These are phyloP conservation scores for Probosciger aterrimus DNA, from an alignment of 2,113 vertebrate genomes.

Conservation along the genomic window DNA sequence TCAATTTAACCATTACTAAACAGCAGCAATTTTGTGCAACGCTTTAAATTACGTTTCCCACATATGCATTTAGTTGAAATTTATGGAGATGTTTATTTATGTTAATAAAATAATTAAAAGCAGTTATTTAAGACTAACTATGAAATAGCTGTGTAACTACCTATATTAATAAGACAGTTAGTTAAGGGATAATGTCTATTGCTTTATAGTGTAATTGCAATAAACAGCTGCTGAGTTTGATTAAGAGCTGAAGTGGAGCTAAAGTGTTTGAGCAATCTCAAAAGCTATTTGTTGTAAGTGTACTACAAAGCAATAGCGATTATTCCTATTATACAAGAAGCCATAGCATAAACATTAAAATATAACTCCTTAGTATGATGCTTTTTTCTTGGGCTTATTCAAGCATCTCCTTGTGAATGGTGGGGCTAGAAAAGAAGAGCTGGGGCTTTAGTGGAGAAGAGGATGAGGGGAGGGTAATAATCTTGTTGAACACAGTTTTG, in stretches of 20 bases:
- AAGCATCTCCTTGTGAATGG: background rate
- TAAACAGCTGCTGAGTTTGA: constrained; percentile 76
- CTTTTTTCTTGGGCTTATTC: background rate
- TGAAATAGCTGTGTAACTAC: constrained; percentile 72
- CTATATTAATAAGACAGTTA: constrained; percentile 77
- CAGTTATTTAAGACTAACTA: constrained; percentile 73
- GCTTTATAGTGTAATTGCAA: constrained; percentile 73
- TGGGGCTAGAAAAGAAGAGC: background rate
- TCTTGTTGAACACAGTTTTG: background rate
- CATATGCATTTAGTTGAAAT: constrained; percentile 70
- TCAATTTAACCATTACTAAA: constrained; percentile 65
- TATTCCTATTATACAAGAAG: constrained; percentile 55
- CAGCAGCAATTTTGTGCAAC: constrained; percentile 59
- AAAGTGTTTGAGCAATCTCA: constrained; percentile 66
- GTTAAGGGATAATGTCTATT: constrained; percentile 71
- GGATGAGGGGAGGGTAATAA: background rate
- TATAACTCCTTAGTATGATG: background rate
- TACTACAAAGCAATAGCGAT: constrained; percentile 52
- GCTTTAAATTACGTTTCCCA: constrained; percentile 58
- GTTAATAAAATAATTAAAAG: constrained; percentile 76
- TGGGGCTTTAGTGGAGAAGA: background rate
- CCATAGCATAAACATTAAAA: constrained; percentile 43
- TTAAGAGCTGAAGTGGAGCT: constrained; percentile 71
- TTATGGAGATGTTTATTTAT: constrained; percentile 72
- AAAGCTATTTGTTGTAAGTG: constrained; percentile 64